Conservation (phyloP, 2,113 vertebrate genomes). For the Pedetes capensis region DNA sequence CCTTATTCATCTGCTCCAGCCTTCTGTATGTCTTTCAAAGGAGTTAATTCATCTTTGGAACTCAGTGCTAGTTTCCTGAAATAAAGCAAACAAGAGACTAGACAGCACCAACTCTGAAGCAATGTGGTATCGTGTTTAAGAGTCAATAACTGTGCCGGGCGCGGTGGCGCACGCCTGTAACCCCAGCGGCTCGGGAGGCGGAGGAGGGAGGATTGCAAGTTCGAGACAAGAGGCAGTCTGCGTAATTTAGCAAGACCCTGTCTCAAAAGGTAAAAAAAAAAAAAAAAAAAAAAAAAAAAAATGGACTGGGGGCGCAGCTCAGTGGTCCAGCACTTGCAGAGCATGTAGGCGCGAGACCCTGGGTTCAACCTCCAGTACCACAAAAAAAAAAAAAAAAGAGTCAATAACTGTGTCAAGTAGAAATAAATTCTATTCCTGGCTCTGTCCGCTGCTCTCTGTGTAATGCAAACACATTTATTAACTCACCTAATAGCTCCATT, state of each 20-base stretch:
- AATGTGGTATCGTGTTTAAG: background rate
- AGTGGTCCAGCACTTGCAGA: too few relatives aligned
- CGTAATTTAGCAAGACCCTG: too few relatives aligned
- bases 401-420: background rate
- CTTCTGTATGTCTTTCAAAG: background rate
- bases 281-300: too few relatives aligned
- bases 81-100: slow-evolving; percentile 21
- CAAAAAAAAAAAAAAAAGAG: too few relatives aligned
- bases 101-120: background rate
- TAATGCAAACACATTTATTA: background rate
- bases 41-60: slow-evolving; percentile 28
- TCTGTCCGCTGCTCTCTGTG: background rate
- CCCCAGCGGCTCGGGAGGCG: too few relatives aligned
- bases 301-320: too few relatives aligned
- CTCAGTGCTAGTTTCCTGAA: background rate
- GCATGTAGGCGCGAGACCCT: too few relatives aligned
- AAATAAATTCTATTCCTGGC: background rate
- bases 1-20: background rate
- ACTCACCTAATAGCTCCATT: background rate
- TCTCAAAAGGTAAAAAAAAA: too few relatives aligned
- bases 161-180: too few relatives aligned
- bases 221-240: too few relatives aligned
- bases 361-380: too few relatives aligned
- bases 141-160: background rate
- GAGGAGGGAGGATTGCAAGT: too few relatives aligned